Evolutionary conservation across 2,888 invertebrate genomes (phyloP).

Genomic region (Gymnocheta viridis): DNA sequence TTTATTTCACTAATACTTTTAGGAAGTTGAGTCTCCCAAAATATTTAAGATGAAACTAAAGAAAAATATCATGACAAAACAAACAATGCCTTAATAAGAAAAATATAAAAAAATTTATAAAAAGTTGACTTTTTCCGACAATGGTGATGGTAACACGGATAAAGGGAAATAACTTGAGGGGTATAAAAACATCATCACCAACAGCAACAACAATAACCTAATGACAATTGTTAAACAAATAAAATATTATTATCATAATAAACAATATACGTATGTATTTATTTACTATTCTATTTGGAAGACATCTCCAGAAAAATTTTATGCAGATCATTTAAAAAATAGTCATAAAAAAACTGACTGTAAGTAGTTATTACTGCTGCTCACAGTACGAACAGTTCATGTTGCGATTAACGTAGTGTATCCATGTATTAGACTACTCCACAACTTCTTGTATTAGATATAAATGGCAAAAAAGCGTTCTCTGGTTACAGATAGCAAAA

Average conservation of each 20-base stretch:
- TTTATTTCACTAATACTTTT: conserved; percentile 75
- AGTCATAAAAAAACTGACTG: conserved; percentile 12
- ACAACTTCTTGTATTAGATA: conserved; percentile 62
- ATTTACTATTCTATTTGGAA: conserved; percentile 1
- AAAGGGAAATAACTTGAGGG: conserved; percentile 58
- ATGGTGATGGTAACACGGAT: conserved; percentile 73
- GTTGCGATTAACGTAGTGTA: conserved; percentile 51
- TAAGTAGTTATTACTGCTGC: conserved; percentile 50
- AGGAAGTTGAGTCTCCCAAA: conserved; percentile 74
- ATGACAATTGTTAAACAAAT: conserved; percentile 70
- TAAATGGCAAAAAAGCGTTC: conserved; percentile 39
- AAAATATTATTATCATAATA: conserved; percentile 74
- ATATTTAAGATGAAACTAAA: conserved; percentile 52
- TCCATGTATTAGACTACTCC: conserved; percentile 56
- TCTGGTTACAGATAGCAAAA: conserved; percentile 38
- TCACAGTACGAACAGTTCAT: conserved; percentile 31
- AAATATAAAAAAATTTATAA: conserved; percentile 59
- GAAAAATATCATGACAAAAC: conserved; percentile 68
- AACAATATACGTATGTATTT: conserved; percentile 68
- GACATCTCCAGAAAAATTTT: conserved; percentile 36
- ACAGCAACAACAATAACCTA: conserved; percentile 42
- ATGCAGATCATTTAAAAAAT: conserved; percentile 61
- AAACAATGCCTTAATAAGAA: conserved; percentile 65
- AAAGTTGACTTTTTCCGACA: conserved; percentile 65
- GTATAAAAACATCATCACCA: conserved; percentile 25